Conservation (phyloP, 1,140 invertebrate genomes). For the Limonius californicus region DNA sequence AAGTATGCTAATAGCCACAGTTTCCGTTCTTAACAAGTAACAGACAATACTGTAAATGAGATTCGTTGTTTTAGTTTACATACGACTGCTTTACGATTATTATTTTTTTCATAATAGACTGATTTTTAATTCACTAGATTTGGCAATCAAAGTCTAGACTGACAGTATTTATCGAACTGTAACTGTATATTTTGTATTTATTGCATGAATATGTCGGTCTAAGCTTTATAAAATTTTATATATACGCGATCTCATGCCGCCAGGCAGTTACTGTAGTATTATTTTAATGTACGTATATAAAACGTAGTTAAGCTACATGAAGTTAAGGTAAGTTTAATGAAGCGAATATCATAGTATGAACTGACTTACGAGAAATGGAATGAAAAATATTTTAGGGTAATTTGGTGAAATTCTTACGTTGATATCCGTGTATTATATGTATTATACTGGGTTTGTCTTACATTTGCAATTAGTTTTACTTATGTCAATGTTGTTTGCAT, state of each 20-base stretch:
- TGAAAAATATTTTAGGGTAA: not conserved
- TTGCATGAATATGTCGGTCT: constrained; percentile 20
- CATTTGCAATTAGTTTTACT: constrained; percentile 21
- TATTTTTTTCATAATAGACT: constrained; percentile 25
- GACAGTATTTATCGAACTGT: not conserved
- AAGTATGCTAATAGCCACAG: not conserved
- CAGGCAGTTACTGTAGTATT: constrained; percentile 31
- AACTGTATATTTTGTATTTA: constrained; percentile 34
- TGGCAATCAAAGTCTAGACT: constrained; percentile 12
- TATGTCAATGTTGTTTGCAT: constrained; percentile 23
- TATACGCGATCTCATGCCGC: constrained; percentile 29
- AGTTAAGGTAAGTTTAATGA: not conserved
- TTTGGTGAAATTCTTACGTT: not conserved
- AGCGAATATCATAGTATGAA: not conserved
- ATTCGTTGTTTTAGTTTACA: constrained; percentile 18
- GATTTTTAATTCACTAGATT: constrained; percentile 24
- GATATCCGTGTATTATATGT: not conserved
- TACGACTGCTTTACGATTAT: constrained; percentile 15
- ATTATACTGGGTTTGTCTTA: constrained; percentile 6
- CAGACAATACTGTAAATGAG: constrained; percentile 24
- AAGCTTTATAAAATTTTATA: constrained; percentile 5
- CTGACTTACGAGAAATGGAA: not conserved
- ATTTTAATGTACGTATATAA: constrained; percentile 25
- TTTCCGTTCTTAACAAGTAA: constrained; percentile 15
- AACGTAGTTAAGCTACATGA: not conserved